Evolutionary conservation across 2,797 vertebrate species (phyloP).

Genomic region (Aotus griseimembra): DNA sequence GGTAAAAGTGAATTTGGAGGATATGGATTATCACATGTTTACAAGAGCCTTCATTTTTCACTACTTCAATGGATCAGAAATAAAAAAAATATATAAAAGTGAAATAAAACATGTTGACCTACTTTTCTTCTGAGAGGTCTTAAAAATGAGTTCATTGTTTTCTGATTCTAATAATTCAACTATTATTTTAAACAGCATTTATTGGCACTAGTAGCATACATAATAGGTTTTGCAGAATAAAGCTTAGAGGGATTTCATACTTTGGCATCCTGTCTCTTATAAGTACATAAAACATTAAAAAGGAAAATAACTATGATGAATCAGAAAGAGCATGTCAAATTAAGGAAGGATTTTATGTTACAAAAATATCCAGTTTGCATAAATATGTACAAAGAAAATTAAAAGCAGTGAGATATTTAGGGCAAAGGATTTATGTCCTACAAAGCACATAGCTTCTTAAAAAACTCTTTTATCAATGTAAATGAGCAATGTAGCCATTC

Average conservation of each 20-base stretch:
- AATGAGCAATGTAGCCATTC: neutral
- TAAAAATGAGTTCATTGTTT: neutral
- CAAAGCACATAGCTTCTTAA: neutral
- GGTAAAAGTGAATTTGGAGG: neutral
- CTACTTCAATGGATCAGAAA: neutral
- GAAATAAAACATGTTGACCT: neutral
- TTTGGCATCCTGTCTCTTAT: neutral
- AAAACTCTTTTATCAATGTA: neutral
- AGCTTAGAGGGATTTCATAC: slow-evolving; percentile 6
- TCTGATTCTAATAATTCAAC: neutral
- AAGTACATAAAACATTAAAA: slow-evolving; percentile 32
- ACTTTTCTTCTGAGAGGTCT: neutral
- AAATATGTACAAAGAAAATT: neutral
- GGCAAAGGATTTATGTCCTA: neutral
- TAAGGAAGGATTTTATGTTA: neutral
- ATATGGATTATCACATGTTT: neutral
- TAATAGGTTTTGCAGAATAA: neutral
- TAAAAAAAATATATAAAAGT: neutral
- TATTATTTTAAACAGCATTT: neutral
- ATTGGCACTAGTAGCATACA: neutral
- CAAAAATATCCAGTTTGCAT: neutral
- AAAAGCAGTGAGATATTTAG: neutral
- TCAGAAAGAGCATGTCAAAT: neutral
- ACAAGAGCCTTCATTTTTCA: neutral
- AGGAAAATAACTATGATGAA: neutral